Conservation (phyloP, 2,797 vertebrate genomes). For the Pelobates cultripes region DNA sequence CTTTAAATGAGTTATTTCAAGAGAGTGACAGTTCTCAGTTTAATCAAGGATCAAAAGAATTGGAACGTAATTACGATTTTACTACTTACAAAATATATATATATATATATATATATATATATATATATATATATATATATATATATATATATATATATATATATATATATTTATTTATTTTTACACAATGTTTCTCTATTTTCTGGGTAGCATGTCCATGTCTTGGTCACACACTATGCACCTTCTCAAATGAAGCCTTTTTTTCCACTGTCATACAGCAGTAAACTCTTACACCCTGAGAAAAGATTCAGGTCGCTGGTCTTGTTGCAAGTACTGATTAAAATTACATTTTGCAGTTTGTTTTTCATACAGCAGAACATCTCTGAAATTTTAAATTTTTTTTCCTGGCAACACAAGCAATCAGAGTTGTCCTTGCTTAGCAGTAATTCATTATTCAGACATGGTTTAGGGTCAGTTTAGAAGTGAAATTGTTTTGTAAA, state of each 20-base stretch:
- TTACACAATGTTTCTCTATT: no score
- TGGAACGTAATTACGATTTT: no score
- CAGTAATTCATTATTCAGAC: background rate
- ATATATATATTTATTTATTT: no score
- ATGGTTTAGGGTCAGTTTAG: background rate
- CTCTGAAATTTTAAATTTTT: background rate
- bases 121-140: no score
- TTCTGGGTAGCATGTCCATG: background rate
- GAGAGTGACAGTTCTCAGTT: no score
- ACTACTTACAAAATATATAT: no score
- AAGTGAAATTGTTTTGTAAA: background rate
- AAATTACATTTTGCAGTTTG: background rate
- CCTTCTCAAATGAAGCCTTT: background rate
- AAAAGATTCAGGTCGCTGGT: background rate
- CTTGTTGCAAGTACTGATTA: background rate
- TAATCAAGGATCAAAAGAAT: no score
- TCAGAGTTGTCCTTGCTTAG: background rate
- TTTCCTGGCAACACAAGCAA: slow-evolving; percentile 5
- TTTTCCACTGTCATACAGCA: background rate
- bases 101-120: no score
- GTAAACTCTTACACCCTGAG: background rate
- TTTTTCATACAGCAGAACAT: background rate
- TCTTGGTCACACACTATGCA: background rate
- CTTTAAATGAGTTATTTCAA: no score
- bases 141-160: no score